Percentiles rank a stretch among this genome's conserved stretches.
These are phyloP conservation scores for Perizoma flavofasciatum DNA, from an alignment of 2,888 invertebrate species.

Conservation along the genomic window DNA sequence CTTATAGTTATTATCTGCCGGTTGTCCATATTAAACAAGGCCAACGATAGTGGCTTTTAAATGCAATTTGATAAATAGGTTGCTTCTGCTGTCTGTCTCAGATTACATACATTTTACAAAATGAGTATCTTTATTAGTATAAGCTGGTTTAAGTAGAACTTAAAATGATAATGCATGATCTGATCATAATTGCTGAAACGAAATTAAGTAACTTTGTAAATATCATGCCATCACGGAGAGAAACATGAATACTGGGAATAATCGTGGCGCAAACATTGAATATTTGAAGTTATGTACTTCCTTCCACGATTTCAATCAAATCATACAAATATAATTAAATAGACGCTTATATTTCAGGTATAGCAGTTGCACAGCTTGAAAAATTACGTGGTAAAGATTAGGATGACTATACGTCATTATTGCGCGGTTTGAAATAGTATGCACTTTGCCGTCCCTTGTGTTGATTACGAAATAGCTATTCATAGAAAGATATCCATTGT, in stretches of 20 bases:
- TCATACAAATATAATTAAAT: too few species aligned
- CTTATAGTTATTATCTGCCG: constrained; percentile 20
- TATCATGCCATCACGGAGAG: not conserved
- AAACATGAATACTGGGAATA: not conserved
- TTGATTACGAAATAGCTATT: not conserved
- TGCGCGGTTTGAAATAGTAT: too few species aligned
- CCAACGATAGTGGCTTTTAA: constrained; percentile 30
- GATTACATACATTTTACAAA: constrained; percentile 28
- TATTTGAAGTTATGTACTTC: too few species aligned
- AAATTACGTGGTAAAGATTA: too few species aligned
- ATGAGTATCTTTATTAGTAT: constrained; percentile 12
- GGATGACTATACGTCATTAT: too few species aligned
- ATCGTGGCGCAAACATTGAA: not conserved
- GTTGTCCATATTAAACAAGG: constrained; percentile 25
- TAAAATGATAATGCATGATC: constrained; percentile 9
- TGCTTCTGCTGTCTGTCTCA: constrained; percentile 31
- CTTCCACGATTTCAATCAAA: too few species aligned
- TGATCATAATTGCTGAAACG: constrained; percentile 5
- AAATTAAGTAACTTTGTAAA: constrained; percentile 2
- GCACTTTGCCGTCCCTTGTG: too few species aligned
- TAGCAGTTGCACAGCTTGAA: too few species aligned
- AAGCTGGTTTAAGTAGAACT: not conserved
- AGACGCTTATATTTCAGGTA: too few species aligned
- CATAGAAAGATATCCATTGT: not conserved
- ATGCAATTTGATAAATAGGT: constrained; percentile 38